Evolutionary conservation across 2,797 vertebrate species (phyloP).

Genomic region (Pelochelys cantorii): DNA sequence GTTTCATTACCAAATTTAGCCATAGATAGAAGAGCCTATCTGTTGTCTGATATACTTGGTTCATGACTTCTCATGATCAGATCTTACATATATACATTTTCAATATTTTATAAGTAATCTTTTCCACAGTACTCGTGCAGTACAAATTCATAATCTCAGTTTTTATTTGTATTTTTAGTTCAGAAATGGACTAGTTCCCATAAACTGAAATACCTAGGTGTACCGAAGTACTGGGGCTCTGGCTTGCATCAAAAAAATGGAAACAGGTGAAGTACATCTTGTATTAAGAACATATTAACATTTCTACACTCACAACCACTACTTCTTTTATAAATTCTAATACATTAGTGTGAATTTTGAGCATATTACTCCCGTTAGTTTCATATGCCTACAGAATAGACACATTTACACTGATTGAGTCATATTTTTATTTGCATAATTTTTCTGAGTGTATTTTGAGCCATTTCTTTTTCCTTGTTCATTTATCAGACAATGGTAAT

Average conservation of each 20-base stretch:
- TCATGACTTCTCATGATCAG: not conserved
- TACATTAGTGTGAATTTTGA: not conserved
- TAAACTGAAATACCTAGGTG: slow-evolving; percentile 91
- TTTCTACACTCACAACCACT: not conserved
- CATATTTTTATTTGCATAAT: not conserved
- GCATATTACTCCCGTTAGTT: not conserved
- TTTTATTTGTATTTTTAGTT: slow-evolving; percentile 86
- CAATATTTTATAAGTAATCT: not conserved
- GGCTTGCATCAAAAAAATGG: slow-evolving; percentile 92
- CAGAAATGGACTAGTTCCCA: slow-evolving; percentile 90
- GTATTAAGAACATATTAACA: not conserved
- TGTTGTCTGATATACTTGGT: not conserved
- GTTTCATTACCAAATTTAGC: not conserved
- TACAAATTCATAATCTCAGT: slow-evolving; percentile 19
- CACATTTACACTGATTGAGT: not conserved
- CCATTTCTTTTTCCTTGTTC: not conserved
- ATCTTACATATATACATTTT: slow-evolving; percentile 20
- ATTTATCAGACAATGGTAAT: not conserved
- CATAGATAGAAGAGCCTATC: not conserved
- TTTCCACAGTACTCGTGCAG: not conserved
- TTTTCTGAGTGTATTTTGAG: not conserved
- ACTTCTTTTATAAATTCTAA: not conserved
- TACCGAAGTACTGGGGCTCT: slow-evolving; percentile 96
- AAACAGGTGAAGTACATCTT: slow-evolving; percentile 84
- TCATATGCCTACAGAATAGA: not conserved